Evolutionary conservation across 2,888 invertebrate genomes (phyloP).

Genomic region (Caenorhabditis drosophilae): DNA sequence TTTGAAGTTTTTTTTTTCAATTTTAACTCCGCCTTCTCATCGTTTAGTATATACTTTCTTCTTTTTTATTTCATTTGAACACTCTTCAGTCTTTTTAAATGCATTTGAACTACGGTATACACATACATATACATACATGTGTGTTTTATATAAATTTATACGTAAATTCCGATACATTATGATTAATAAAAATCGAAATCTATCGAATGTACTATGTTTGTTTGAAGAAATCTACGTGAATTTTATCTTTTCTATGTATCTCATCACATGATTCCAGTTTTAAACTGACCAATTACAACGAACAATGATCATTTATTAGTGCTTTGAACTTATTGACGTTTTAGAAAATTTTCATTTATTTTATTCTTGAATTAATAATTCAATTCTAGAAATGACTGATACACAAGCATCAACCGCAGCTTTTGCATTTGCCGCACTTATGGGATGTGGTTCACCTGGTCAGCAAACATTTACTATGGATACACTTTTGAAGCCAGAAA

Average conservation of each 20-base stretch:
- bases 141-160: conserved; percentile 1
- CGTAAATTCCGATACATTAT: background rate
- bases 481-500: conserved; percentile 34
- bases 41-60: no score
- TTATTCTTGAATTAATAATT: background rate
- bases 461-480: conserved; percentile 32
- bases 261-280: no score
- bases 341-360: no score
- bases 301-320: no score
- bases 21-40: background rate
- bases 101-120: no score
- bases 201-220: conserved; percentile 1
- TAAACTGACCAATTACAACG: no score
- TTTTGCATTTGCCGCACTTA: conserved; percentile 45
- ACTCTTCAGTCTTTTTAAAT: no score
- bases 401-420: conserved; percentile 36
- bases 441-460: conserved; percentile 41
- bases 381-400: conserved; percentile 26
- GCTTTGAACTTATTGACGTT: no score
- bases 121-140: background rate
- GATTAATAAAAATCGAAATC: background rate
- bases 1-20: background rate
- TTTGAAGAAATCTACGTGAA: background rate
- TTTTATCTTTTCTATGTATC: background rate
- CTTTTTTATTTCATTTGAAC: no score